These are phyloP conservation scores for Catostomus latipinnis DNA, from an alignment of 2,797 vertebrate genomes.

Conservation along the genomic window DNA sequence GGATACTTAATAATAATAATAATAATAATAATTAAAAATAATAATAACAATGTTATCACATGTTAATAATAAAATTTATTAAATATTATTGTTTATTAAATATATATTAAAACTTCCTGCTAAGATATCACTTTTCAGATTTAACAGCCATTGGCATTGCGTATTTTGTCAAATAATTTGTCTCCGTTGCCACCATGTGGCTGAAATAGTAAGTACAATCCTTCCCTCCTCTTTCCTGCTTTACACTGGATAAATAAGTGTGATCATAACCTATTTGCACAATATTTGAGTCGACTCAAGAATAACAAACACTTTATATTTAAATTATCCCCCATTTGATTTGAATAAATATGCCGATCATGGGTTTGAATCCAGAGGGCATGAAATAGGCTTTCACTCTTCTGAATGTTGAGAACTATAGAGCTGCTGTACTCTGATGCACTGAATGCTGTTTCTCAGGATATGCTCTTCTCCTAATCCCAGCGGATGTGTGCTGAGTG, in stretches of 20 bases:
- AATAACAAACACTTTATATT: slow-evolving; percentile 15
- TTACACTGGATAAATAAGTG: not conserved
- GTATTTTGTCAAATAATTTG: slow-evolving; percentile 24
- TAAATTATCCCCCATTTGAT: slow-evolving; percentile 13
- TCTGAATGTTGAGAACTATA: slow-evolving; percentile 14
- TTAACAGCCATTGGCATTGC: not conserved
- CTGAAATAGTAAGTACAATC: not conserved
- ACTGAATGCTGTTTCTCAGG: slow-evolving; percentile 11
- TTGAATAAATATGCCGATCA: slow-evolving; percentile 1
- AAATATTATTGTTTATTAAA: not conserved
- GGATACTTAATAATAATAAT: no score
- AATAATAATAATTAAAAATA: no score
- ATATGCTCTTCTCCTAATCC: slow-evolving; percentile 27
- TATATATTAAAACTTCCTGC: not conserved
- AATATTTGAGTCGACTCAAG: slow-evolving; percentile 3
- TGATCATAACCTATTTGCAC: slow-evolving; percentile 9
- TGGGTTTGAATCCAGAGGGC: not conserved
- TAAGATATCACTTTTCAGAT: not conserved
- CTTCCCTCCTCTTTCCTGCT: not conserved
- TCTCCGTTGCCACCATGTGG: slow-evolving; percentile 70
- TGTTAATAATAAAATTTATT: no score
- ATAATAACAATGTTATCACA: no score
- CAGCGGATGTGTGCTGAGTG: slow-evolving; percentile 11
- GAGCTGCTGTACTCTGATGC: slow-evolving; percentile 1
- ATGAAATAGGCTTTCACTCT: slow-evolving; percentile 8